Conservation (phyloP, 2,797 vertebrate genomes). For the Coreius guichenoti region DNA sequence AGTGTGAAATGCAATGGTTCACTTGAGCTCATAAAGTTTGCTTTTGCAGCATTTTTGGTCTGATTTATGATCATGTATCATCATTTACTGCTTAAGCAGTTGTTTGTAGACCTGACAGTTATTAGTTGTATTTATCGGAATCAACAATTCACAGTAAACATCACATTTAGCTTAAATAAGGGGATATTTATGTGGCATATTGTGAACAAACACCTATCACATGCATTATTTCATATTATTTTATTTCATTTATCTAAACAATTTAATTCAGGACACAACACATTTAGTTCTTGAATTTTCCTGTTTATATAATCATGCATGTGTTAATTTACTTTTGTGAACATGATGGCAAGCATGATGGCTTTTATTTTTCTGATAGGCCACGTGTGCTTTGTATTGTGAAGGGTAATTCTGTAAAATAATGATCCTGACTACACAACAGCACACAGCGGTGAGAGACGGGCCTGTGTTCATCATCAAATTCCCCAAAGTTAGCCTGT, state of each 20-base stretch:
- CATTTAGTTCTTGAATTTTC: background rate
- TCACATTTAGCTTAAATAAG: background rate
- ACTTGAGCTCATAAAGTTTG: constrained; percentile 17
- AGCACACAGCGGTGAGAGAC: background rate
- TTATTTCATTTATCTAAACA: too few relatives aligned
- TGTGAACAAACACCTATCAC: background rate
- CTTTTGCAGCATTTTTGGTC: constrained; percentile 3
- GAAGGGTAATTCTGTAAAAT: background rate
- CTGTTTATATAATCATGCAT: background rate
- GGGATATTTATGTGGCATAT: background rate
- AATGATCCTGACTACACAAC: background rate
- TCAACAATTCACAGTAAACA: background rate
- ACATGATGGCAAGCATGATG: background rate
- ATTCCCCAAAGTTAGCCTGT: background rate
- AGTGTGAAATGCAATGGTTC: background rate
- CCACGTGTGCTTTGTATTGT: background rate
- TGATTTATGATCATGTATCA: background rate
- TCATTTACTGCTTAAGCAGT: background rate
- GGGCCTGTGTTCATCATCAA: background rate
- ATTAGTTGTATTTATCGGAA: background rate
- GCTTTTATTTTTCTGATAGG: background rate
- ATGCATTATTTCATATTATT: background rate
- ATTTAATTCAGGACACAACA: too few relatives aligned
- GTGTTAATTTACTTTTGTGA: background rate
- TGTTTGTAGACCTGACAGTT: background rate